Base-by-base conservation (phyloP, 2,888 invertebrate species). In the Cephalotes varians region DNA sequence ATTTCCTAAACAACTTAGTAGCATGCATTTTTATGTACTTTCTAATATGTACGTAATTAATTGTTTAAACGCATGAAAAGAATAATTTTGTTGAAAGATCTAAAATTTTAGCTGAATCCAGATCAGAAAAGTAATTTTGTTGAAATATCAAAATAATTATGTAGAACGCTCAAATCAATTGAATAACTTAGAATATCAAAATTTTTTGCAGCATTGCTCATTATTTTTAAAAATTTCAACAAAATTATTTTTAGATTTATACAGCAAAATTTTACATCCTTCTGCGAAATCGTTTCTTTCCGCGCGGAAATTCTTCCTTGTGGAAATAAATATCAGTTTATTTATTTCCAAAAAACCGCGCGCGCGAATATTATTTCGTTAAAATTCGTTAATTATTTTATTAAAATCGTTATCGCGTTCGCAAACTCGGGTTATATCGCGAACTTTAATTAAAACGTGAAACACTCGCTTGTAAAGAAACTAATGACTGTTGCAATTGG, bases 361-460 rank as follows among this genome's bases (percentile, higher is more conserved):
- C n/a, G n/a, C n/a, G 34, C 18, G 28, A 40, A 12, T 54, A 40
- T 71, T 40, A 56, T 15, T 34, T 34, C 5, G 5, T 15, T 44
- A 44, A 51, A 21, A 6, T 21, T 58, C n/a, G n/a, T n/a, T n/a
- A n/a, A 44, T 77, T 44, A 56, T 15, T 77, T 56, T 44, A 44
- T 47, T 56, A 69, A 69, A 77, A 62, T 28, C n/a, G 12, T 44
- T 31, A 77, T 58, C 3, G 40, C 12, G 40, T 40, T 12, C 31
- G 37, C 31, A 34, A 71, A 69, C 25, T 9, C 12, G 37, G 15
- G 10, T 65, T 28, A n/a, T 40, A 21, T 60, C 47, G 37, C 18
- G 21, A 77, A 77, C 44, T 77, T 77, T 77, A 69, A 77, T 77
- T 77, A 77, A 69, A 77, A 69, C 25, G 31, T 18, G 34, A 74